Evolutionary conservation across 2,888 invertebrate species (phyloP).

Genomic region (Callinectes sapidus): DNA sequence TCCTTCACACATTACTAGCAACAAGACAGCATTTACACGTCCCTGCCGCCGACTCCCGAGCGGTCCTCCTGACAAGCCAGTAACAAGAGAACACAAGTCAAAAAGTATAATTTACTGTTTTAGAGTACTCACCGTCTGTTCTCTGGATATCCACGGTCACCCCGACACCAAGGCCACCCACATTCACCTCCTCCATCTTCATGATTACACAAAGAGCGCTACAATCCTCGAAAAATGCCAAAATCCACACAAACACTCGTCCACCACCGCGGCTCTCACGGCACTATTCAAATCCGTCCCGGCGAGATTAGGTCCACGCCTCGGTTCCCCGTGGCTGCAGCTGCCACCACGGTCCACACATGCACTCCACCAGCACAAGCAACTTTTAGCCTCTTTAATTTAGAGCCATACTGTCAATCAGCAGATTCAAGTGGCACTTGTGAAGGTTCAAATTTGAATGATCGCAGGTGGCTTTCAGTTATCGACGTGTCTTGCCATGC

Average conservation of each 20-base stretch:
- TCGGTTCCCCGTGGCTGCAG: background rate
- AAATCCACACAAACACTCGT: slow-evolving; percentile 42
- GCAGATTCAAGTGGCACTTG: background rate
- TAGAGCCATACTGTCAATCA: background rate
- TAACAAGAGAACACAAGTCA: slow-evolving; percentile 14
- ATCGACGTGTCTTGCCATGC: slow-evolving; percentile 50
- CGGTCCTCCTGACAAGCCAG: slow-evolving; percentile 8
- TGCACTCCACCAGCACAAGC: background rate
- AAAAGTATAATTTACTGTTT: background rate
- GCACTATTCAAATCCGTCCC: slow-evolving; percentile 64
- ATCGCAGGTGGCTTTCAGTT: slow-evolving; percentile 60
- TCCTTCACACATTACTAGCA: background rate
- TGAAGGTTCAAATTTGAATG: slow-evolving; percentile 48
- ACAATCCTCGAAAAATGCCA: slow-evolving; percentile 49
- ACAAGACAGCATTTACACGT: background rate
- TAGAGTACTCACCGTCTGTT: slow-evolving; percentile 70
- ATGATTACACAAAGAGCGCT: slow-evolving; percentile 52
- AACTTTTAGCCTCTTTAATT: slow-evolving; percentile 7
- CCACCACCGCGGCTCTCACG: slow-evolving; percentile 50
- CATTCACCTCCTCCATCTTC: slow-evolving; percentile 72
- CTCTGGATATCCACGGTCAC: slow-evolving; percentile 72
- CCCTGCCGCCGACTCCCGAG: background rate
- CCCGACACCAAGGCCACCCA: slow-evolving; percentile 68
- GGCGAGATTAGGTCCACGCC: slow-evolving; percentile 46
- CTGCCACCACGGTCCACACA: background rate